These are phyloP conservation scores for Podarcis siculus DNA, from an alignment of 2,797 vertebrate species.

Conservation along the genomic window DNA sequence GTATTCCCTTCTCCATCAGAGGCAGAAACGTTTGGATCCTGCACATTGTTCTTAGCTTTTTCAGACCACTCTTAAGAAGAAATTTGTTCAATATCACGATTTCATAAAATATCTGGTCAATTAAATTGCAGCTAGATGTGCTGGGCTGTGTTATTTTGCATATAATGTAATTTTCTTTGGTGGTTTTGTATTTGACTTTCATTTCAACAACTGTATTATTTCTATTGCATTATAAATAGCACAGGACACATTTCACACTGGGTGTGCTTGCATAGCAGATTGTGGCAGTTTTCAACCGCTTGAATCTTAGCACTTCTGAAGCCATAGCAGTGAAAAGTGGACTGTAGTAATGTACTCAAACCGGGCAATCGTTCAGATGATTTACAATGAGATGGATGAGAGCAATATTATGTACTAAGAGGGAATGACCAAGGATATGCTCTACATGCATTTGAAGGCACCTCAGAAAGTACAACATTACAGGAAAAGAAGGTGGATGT, in stretches of 20 bases:
- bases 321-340: background rate
- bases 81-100: background rate
- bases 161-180: background rate
- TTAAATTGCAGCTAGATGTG: background rate
- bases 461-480: background rate
- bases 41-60: too few relatives aligned
- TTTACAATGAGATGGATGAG: background rate
- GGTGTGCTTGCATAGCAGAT: background rate
- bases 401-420: background rate
- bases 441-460: background rate
- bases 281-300: background rate
- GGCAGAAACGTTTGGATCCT: too few relatives aligned
- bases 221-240: background rate
- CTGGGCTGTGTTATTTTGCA: background rate
- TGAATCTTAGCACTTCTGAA: background rate
- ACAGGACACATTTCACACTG: background rate
- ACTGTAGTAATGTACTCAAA: background rate
- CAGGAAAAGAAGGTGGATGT: background rate
- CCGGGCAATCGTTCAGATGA: background rate
- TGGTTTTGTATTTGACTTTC: background rate
- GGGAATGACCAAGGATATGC: background rate
- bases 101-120: background rate
- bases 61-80: background rate
- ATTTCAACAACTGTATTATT: background rate
- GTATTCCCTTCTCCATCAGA: too few relatives aligned